Conservation (phyloP, 2,888 invertebrate genomes). For the Belgica antarctica region DNA sequence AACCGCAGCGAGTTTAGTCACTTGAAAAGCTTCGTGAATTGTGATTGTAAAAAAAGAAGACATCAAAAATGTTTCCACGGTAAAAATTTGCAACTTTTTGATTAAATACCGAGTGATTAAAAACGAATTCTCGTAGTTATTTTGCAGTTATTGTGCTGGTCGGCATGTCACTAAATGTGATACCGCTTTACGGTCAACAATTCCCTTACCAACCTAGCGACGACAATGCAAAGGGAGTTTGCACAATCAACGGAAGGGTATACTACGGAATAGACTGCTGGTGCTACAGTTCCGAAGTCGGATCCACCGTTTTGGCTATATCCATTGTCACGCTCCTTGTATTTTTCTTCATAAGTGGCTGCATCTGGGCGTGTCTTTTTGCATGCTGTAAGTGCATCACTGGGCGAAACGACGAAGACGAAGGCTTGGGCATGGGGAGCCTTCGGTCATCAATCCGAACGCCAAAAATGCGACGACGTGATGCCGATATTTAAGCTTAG, state of each 20-base stretch:
- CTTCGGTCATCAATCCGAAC: neutral
- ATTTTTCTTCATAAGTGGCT: neutral
- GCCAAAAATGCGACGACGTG: neutral
- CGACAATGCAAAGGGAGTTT: neutral
- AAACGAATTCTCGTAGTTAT: neutral
- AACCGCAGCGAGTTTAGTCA: too few species aligned
- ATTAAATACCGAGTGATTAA: neutral
- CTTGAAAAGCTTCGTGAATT: neutral
- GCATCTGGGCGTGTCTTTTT: neutral
- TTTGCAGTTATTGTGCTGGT: neutral
- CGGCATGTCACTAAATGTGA: too few species aligned
- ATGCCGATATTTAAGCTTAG: too few species aligned
- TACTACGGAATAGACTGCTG: constrained; percentile 1
- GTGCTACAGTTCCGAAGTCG: neutral
- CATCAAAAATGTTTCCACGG: neutral
- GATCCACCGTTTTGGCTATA: neutral
- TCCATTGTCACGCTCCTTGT: neutral
- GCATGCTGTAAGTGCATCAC: neutral
- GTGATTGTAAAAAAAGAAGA: neutral
- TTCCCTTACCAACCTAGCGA: constrained; percentile 1
- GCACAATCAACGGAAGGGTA: constrained; percentile 1
- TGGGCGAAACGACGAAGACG: neutral
- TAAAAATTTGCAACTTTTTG: neutral
- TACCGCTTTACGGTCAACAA: neutral
- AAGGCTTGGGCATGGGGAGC: neutral